phyloP scores from a whole-genome alignment of 2,113 vertebrate species.

The Sylvietta virens region DNA sequence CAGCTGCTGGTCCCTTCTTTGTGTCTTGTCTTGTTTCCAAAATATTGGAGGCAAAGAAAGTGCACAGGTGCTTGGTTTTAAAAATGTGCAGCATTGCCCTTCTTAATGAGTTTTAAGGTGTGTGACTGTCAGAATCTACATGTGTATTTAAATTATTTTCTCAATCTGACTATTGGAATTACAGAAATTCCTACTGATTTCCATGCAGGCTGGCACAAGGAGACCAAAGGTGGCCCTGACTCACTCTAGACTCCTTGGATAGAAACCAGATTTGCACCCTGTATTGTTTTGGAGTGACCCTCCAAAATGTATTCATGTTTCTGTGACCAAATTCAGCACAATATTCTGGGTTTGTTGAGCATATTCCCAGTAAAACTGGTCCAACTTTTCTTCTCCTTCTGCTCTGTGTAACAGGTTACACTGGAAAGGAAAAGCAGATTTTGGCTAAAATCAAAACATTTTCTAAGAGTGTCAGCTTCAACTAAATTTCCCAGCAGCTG shows the following conservation, averaged over 20 bases:
- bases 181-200: neutral
- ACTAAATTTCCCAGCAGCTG: neutral
- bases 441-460: neutral
- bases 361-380: neutral
- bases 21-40: neutral
- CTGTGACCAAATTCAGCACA: neutral
- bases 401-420: neutral
- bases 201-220: neutral
- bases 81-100: neutral
- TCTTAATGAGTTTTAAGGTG: neutral
- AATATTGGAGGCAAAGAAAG: neutral
- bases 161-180: neutral
- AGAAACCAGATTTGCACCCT: neutral
- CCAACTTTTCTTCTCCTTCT: neutral
- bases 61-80: neutral
- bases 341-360: neutral
- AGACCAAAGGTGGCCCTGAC: neutral
- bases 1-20: neutral
- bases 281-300: neutral
- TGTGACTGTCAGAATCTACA: neutral
- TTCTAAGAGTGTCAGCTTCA: neutral
- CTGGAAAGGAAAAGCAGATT: neutral
- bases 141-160: neutral
- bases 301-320: neutral
- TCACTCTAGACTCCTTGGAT: neutral